phyloP scores from a whole-genome alignment of 2,113 vertebrate species.

The Syngnathus scovelli region DNA sequence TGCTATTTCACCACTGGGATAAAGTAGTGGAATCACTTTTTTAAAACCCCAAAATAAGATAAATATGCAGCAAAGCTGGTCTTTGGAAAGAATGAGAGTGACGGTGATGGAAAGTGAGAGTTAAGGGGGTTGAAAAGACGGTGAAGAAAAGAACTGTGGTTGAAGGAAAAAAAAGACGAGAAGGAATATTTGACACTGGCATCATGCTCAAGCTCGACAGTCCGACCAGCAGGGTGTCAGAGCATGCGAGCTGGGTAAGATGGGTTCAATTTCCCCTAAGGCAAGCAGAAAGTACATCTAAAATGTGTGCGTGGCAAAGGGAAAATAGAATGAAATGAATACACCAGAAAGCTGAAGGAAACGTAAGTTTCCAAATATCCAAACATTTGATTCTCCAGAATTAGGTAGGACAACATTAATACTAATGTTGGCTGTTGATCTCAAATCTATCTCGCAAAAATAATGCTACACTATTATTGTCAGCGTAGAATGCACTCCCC shows the following conservation, averaged over 20 bases:
- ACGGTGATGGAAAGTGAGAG: slow-evolving; percentile 22
- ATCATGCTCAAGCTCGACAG: slow-evolving; percentile 52
- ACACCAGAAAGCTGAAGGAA: slow-evolving; percentile 24
- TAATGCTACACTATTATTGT: slow-evolving; percentile 28
- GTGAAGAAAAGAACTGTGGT: slow-evolving; percentile 7
- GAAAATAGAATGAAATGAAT: slow-evolving; percentile 43
- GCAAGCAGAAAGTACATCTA: slow-evolving; percentile 49
- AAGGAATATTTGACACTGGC: slow-evolving; percentile 37
- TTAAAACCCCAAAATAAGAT: slow-evolving; percentile 48
- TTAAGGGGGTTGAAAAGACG: neutral
- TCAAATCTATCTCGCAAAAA: slow-evolving; percentile 35
- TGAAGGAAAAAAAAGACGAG: slow-evolving; percentile 13
- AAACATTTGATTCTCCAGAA: neutral
- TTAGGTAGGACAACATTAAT: neutral
- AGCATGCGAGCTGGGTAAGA: slow-evolving; percentile 42
- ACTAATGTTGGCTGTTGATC: slow-evolving; percentile 13
- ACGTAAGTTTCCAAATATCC: slow-evolving; percentile 9
- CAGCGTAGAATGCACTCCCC: slow-evolving; percentile 20
- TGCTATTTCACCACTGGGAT: slow-evolving; percentile 40
- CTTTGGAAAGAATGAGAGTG: slow-evolving; percentile 32
- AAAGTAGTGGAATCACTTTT: slow-evolving; percentile 29
- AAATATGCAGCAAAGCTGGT: slow-evolving; percentile 32
- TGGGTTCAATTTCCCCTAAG: slow-evolving; percentile 48
- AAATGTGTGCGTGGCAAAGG: slow-evolving; percentile 39
- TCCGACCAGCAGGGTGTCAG: slow-evolving; percentile 38